phyloP scores from a whole-genome alignment of 2,888 invertebrate species.

The Auanema freiburgensis region DNA sequence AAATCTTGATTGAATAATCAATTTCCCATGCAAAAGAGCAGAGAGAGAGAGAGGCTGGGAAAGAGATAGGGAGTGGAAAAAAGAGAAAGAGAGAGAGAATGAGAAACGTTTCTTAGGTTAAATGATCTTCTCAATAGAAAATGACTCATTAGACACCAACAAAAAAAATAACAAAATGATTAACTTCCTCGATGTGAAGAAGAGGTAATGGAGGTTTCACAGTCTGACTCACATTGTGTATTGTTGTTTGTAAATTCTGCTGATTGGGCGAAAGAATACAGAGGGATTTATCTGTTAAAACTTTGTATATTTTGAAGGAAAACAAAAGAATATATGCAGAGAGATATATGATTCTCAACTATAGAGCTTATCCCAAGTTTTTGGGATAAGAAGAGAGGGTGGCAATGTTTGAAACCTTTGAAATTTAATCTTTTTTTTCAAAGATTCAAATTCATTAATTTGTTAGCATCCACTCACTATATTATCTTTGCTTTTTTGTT shows the following conservation, averaged over 20 bases:
- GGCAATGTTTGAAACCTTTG: no score
- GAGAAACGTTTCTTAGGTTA: background rate
- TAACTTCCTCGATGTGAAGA: background rate
- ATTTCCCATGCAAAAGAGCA: background rate
- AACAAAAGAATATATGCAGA: background rate
- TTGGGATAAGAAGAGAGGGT: no score
- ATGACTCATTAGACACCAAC: background rate
- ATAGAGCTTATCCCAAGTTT: no score
- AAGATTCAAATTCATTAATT: no score
- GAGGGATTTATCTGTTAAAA: no score
- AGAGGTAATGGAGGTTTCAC: background rate
- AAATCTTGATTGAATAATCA: background rate
- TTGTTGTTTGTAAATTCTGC: background rate
- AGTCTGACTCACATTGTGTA: background rate
- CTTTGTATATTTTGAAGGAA: no score
- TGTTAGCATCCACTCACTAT: no score
- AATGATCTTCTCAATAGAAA: no score
- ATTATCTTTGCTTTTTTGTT: no score
- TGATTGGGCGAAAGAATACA: background rate
- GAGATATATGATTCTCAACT: no score
- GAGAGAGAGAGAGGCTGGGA: background rate
- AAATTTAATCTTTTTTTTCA: no score
- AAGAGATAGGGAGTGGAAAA: constrained; percentile 3
- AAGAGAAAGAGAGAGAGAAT: constrained; percentile 11
- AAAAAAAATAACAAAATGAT: constrained; percentile 4